Evolutionary conservation across 2,797 vertebrate species (phyloP), one percentile per base, ranked within the genome.

Genomic region (Onychomys leucogaster): DNA sequence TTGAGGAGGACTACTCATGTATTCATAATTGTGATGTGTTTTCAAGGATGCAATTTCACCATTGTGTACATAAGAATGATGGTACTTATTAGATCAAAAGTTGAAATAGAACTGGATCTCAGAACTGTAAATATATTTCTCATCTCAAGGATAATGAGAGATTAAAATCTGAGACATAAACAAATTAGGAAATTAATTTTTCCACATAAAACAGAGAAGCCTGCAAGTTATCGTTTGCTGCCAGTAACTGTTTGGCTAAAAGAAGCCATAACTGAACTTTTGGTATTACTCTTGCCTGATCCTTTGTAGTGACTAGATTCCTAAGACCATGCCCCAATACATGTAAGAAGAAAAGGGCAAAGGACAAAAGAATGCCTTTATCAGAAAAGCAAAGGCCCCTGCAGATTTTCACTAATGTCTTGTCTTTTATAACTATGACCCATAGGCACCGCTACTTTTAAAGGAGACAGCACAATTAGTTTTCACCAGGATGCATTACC

Each of bases 171-270:
- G 52, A 92, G 46, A 82, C 14, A 90, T 76, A 92, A 95, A 84
- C 23, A 93, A 88, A 90, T 96, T 92, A 77, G 12, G 41, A 85
- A 94, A 59, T 91, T 91, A 83, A 69, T 86, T 96, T 97, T 95
- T 95, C 55, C 43, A 43, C 16, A 71, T 69, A 77, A 93, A 83
- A 80, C 25, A 0, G 21, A 95, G 55, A 93, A 89, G 9, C 14
- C 7, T 71, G 2, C 29, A 92, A 73, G 69, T 94, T 81, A 71
- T 37, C 4, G 9, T 90, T 87, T 94, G 25, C 67, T 92, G 71
- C 32, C 19, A 43, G 78, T 94, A 5, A 77, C 21, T 81, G 59
- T 87, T 21, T 65, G 49, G 12, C 27, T 84, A 41, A 87, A 94
- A 84, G 71, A 82, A 84, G 16, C 83, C 65, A 93, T 23, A 80